Evolutionary conservation across 2,888 invertebrate species (phyloP), one percentile per base, ranked within the genome.

Genomic region (Eupeodes luniger): DNA sequence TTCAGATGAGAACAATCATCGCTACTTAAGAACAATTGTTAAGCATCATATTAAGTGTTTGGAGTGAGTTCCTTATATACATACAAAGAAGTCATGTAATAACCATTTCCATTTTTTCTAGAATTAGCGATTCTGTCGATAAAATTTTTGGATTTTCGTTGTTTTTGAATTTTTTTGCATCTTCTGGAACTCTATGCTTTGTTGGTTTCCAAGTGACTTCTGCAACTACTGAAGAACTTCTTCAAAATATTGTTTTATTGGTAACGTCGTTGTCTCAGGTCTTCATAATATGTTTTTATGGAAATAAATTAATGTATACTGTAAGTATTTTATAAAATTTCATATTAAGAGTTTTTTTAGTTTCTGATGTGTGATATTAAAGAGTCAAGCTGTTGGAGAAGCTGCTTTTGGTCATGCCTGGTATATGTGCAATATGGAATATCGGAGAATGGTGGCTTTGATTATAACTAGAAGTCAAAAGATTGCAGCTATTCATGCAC

Each of bases 201-300:
- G 91, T 92, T 34, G 92, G 92, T 19, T 93, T 93, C 90, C 92
- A 93, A 89, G 91, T 92, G 61, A 93, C 92, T 36, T 91, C 92
- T 66, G 91, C 91, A 5, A 91, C 89, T 19, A 77, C 90, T 10
- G 91, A 92, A 69, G 92, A 92, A 6, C 90, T 92, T 34, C 90
- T 91, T 4, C 90, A 92, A 14, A 92, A 92, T 82, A 90, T 90
- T 7, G 91, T 92, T n/a, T 92, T 93, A 85, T 85, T 93, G 3
- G 76, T 91, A 14, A 91, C 92, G 6, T 92, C 92, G 2, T 80
- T 92, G 77, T 89, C 91, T 3, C 93, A 93, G 75, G 92, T 93
- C 1, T 91, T 93, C 72, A 90, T 93, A 5, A 90, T 93, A 0
- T 93, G 93, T 61, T 92, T 91, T 66, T 93, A 92, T 79, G 93